These are phyloP conservation scores for Danaus melanippus DNA, from an alignment of 1,140 invertebrate genomes.

Conservation along the genomic window DNA sequence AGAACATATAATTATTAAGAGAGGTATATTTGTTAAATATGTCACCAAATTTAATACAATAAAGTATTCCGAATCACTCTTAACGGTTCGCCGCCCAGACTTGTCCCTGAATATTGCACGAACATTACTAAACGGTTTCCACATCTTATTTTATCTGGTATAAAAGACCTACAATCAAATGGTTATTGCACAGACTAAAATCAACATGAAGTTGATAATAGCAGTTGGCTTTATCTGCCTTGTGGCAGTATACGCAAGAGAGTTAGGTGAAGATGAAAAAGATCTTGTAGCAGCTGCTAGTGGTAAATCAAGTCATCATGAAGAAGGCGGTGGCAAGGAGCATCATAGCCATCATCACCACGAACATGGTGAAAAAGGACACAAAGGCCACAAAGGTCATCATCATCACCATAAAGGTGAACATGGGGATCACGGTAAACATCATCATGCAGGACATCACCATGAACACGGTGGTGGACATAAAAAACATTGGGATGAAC, in stretches of 20 bases:
- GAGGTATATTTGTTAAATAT: too few relatives aligned
- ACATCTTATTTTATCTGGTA: conserved; percentile 46
- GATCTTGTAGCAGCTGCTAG: conserved; percentile 70
- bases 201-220: conserved; percentile 56
- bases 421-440: conserved; percentile 50
- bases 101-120: conserved; percentile 59
- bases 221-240: conserved; percentile 51
- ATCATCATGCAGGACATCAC: conserved; percentile 54
- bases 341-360: conserved; percentile 59
- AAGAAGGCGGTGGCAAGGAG: conserved; percentile 74
- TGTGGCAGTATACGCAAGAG: conserved; percentile 43
- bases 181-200: conserved; percentile 32
- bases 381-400: conserved; percentile 60
- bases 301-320: conserved; percentile 76
- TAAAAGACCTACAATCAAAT: conserved; percentile 40
- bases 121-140: conserved; percentile 53
- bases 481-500: conserved; percentile 57
- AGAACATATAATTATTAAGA: too few relatives aligned
- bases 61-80: conserved; percentile 18
- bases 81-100: conserved; percentile 46
- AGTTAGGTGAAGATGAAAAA: conserved; percentile 44
- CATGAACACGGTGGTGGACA: conserved; percentile 53
- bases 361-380: conserved; percentile 53
- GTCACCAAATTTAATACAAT: conserved; percentile 13
- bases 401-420: conserved; percentile 63